These are phyloP conservation scores for Babyrousa celebensis DNA, from an alignment of 2,797 vertebrate species.

Conservation along the genomic window DNA sequence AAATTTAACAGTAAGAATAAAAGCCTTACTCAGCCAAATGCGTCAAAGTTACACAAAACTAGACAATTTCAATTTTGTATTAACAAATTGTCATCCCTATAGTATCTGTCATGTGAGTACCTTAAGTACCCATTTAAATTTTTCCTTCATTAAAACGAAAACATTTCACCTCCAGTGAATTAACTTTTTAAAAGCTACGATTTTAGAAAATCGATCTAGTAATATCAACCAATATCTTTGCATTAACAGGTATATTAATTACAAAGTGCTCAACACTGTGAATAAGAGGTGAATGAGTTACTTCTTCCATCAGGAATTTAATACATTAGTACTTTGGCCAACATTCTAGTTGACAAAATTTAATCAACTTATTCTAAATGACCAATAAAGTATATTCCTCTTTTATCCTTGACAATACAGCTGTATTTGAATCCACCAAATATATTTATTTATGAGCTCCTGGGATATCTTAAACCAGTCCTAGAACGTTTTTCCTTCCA, in stretches of 20 bases:
- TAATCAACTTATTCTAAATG: slow-evolving; percentile 47
- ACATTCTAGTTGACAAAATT: slow-evolving; percentile 35
- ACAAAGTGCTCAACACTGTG: not conserved
- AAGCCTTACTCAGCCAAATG: slow-evolving; percentile 39
- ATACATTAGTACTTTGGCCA: not conserved
- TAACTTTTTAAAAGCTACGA: slow-evolving; percentile 18
- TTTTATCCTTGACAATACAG: not conserved
- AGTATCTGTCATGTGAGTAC: not conserved
- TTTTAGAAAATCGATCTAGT: slow-evolving; percentile 48
- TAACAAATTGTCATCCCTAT: slow-evolving; percentile 18
- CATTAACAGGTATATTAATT: slow-evolving; percentile 8
- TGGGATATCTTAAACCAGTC: not conserved
- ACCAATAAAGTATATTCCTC: slow-evolving; percentile 1
- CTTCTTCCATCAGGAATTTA: slow-evolving; percentile 17
- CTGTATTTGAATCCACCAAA: not conserved
- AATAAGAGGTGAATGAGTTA: not conserved
- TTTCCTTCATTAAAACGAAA: slow-evolving; percentile 65
- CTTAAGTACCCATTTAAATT: slow-evolving; percentile 6
- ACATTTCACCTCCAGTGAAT: slow-evolving; percentile 32
- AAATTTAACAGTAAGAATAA: slow-evolving; percentile 49
- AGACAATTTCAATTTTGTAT: slow-evolving; percentile 46
- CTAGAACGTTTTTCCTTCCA: not conserved
- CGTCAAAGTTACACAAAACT: slow-evolving; percentile 12
- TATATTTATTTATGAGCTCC: not conserved
- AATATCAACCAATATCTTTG: slow-evolving; percentile 27